Evolutionary conservation across 2,113 vertebrate genomes (phyloP).

Genomic region (Oxyura jamaicensis): DNA sequence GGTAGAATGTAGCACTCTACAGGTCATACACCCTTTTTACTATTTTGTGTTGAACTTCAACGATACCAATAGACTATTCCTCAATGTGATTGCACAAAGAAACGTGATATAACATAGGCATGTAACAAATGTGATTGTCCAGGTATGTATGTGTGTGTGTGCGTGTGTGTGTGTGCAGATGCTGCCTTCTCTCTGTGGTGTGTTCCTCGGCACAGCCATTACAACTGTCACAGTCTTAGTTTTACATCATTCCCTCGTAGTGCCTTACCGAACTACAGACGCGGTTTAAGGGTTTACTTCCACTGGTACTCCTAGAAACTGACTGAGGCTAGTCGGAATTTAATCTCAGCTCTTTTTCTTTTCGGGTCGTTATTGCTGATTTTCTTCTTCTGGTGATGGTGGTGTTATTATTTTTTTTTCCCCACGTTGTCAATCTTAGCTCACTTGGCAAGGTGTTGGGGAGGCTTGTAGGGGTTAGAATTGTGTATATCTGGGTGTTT

Average conservation of each 20-base stretch:
- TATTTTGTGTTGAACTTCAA: constrained; percentile 80
- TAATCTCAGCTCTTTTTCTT: constrained; percentile 61
- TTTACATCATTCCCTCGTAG: constrained; percentile 94
- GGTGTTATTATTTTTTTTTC: not conserved
- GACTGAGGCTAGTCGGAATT: constrained; percentile 77
- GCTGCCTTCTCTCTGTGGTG: constrained; percentile 84
- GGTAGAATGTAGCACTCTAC: constrained; percentile 90
- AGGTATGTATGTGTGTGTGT: constrained; percentile 56
- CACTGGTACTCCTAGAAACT: constrained; percentile 83
- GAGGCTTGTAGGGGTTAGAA: not conserved
- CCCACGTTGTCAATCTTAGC: not conserved
- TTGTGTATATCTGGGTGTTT: not conserved
- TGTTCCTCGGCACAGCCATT: constrained; percentile 79
- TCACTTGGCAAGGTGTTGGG: constrained; percentile 29
- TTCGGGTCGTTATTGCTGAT: not conserved
- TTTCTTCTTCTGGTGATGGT: constrained; percentile 49
- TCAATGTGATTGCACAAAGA: constrained; percentile 93
- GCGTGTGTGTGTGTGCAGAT: constrained; percentile 55
- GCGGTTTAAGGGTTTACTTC: constrained; percentile 85
- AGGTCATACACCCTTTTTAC: constrained; percentile 75
- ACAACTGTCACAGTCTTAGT: constrained; percentile 83
- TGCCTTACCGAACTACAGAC: constrained; percentile 94
- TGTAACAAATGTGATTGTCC: constrained; percentile 89
- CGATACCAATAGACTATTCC: constrained; percentile 90
- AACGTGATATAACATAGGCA: constrained; percentile 88